These are phyloP conservation scores for Sebastes wilsoni DNA, from an alignment of 2,797 vertebrate species.

Conservation along the genomic window DNA sequence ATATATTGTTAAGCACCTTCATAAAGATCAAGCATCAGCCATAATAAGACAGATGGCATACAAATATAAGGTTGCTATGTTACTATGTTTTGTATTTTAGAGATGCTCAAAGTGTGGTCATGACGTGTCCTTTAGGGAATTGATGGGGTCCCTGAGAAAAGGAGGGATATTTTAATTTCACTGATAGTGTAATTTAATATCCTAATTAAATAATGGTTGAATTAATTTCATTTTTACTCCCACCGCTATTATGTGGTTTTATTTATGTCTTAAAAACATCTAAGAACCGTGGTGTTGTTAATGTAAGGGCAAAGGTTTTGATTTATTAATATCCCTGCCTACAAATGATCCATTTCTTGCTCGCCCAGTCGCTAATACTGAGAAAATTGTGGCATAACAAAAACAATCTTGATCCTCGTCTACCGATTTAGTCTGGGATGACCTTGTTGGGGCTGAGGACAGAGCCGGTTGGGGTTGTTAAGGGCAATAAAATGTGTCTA, in stretches of 20 bases:
- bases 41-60: not conserved
- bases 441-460: not conserved
- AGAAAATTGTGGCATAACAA: not conserved
- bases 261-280: not conserved
- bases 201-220: not conserved
- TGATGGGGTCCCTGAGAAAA: not conserved
- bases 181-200: not conserved
- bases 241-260: not conserved
- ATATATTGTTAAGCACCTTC: not conserved
- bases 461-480: not conserved
- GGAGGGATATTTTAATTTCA: not conserved
- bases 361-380: not conserved
- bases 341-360: not conserved
- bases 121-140: not conserved
- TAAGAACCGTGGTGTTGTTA: not conserved
- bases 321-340: not conserved
- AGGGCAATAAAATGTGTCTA: conserved; percentile 12
- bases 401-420: not conserved
- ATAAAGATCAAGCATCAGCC: not conserved
- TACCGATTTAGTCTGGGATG: not conserved
- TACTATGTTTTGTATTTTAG: not conserved
- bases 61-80: not conserved
- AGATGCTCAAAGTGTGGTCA: not conserved
- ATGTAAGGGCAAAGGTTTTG: not conserved
- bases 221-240: not conserved